Evolutionary conservation across 2,797 vertebrate species (phyloP).

Genomic region (Pipistrellus kuhlii): DNA sequence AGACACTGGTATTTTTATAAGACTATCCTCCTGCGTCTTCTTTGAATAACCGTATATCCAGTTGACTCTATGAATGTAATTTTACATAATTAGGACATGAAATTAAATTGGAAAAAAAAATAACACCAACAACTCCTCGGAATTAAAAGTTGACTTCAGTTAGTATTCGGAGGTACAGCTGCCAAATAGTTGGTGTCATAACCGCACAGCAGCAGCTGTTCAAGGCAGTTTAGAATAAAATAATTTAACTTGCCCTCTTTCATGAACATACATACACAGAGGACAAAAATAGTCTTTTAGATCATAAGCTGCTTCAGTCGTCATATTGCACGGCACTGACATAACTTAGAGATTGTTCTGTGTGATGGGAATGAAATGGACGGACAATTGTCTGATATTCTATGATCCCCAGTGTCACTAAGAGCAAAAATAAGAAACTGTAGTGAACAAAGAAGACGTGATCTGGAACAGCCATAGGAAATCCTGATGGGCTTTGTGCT

Average conservation of each 20-base stretch:
- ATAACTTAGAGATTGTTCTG: background rate
- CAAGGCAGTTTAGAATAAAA: background rate
- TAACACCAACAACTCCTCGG: background rate
- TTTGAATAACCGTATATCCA: background rate
- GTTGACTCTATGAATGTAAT: background rate
- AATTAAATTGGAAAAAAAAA: background rate
- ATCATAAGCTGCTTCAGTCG: background rate
- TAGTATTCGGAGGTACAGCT: background rate
- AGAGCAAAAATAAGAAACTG: background rate
- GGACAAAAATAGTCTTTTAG: background rate
- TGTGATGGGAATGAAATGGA: background rate
- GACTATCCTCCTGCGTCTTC: background rate
- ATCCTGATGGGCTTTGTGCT: background rate
- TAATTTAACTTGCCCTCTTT: background rate
- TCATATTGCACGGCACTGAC: background rate
- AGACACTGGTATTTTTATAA: background rate
- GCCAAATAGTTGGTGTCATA: background rate
- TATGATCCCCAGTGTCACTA: background rate
- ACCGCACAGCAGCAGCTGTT: background rate
- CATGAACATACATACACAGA: background rate
- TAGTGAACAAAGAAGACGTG: background rate
- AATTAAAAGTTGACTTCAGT: background rate
- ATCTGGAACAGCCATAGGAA: background rate
- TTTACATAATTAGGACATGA: conserved; percentile 2
- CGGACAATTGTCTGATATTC: background rate